These are phyloP conservation scores for Crotalus horridus DNA, from an alignment of 2,113 vertebrate species.

Conservation along the genomic window DNA sequence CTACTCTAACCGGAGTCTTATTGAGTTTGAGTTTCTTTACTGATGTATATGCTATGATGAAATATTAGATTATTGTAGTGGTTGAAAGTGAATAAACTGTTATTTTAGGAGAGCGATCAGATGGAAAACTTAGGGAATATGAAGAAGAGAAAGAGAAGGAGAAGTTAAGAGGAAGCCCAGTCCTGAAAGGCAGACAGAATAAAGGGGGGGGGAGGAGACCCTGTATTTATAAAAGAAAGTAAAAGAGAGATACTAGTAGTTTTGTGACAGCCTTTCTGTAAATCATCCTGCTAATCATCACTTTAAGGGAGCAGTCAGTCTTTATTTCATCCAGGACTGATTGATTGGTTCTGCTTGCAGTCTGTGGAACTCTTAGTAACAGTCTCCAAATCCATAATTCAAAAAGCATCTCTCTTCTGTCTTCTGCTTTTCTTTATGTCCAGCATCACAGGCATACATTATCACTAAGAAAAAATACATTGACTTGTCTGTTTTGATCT, in stretches of 20 bases:
- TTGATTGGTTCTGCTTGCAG: background rate
- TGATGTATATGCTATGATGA: background rate
- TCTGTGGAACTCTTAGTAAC: background rate
- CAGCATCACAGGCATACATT: background rate
- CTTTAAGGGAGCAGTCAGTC: background rate
- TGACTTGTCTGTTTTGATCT: background rate
- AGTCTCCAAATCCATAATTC: background rate
- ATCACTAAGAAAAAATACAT: background rate
- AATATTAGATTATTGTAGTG: background rate
- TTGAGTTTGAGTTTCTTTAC: background rate
- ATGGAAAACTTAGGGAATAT: background rate
- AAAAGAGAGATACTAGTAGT: background rate
- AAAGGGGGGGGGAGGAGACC: background rate
- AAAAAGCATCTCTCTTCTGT: background rate
- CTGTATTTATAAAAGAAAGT: background rate
- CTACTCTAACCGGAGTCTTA: background rate
- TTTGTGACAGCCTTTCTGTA: background rate
- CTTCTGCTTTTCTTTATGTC: background rate
- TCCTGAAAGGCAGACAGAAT: background rate
- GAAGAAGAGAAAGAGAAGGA: background rate
- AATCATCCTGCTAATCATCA: background rate
- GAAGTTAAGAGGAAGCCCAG: background rate
- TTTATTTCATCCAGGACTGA: background rate
- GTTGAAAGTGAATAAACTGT: background rate
- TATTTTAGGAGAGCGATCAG: background rate